phyloP scores from a whole-genome alignment of 2,888 invertebrate genomes.

The Blomia tropicalis region DNA sequence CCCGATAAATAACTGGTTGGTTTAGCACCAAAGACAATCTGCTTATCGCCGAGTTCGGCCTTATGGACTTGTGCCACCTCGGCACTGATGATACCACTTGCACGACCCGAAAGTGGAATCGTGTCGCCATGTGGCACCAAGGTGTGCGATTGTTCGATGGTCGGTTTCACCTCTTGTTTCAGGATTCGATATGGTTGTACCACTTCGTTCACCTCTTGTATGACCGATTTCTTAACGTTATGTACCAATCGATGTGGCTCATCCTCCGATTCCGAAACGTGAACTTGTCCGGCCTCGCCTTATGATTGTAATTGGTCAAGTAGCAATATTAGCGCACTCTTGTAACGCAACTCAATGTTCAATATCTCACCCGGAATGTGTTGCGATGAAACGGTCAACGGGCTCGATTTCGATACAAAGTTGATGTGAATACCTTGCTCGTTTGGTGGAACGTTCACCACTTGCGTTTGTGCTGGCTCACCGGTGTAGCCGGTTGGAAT shows the following conservation, averaged over 20 bases:
- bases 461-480: background rate
- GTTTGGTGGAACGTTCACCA: conserved; percentile 3
- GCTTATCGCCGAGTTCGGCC: no score
- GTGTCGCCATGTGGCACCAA: conserved; percentile 10
- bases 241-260: conserved; percentile 16
- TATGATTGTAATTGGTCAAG: background rate
- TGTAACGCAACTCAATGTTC: no score
- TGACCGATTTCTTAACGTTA: background rate
- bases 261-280: conserved; percentile 10
- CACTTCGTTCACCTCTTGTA: conserved; percentile 16
- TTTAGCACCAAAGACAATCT: no score
- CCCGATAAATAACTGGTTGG: no score
- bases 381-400: conserved; percentile 1
- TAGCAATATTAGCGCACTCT: no score
- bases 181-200: conserved; percentile 17
- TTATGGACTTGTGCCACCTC: no score
- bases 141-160: conserved; percentile 14
- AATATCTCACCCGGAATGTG: conserved; percentile 15
- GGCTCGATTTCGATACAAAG: conserved; percentile 16
- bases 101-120: background rate
- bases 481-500: background rate
- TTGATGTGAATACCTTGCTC: conserved; percentile 11
- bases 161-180: conserved; percentile 10
- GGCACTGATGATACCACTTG: conserved; percentile 5
- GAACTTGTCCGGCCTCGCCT: conserved; percentile 19